These are phyloP conservation scores for Drosophila arizonae DNA, from an alignment of 1,140 invertebrate genomes.

Conservation along the genomic window DNA sequence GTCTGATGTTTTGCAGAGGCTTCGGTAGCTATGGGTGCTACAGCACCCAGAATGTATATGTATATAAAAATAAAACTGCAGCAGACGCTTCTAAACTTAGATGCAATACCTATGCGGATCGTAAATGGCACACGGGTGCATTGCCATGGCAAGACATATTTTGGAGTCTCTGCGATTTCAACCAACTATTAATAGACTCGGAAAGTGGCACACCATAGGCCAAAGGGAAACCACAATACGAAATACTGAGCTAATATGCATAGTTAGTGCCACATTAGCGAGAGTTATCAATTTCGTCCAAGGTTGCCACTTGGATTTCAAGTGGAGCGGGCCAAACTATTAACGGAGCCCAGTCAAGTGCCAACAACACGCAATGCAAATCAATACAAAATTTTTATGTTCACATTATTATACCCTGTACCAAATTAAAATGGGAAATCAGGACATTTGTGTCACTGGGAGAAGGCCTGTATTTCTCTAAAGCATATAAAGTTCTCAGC, in stretches of 20 bases:
- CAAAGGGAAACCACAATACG: slow-evolving; percentile 14
- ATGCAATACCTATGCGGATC: slow-evolving; percentile 13
- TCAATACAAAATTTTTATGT: slow-evolving; percentile 47
- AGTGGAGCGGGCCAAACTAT: slow-evolving; percentile 23
- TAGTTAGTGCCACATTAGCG: slow-evolving; percentile 37
- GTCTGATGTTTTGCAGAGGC: too few relatives aligned
- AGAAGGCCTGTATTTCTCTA: too few relatives aligned
- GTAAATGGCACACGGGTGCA: slow-evolving; percentile 74
- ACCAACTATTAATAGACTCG: slow-evolving; percentile 51
- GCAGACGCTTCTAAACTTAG: slow-evolving; percentile 56
- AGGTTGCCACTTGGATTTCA: slow-evolving; percentile 49
- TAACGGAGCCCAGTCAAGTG: slow-evolving; percentile 37
- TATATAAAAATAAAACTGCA: slow-evolving; percentile 36
- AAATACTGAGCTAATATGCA: slow-evolving; percentile 31
- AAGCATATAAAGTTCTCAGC: too few relatives aligned
- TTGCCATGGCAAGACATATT: slow-evolving; percentile 46
- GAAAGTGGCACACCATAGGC: slow-evolving; percentile 34
- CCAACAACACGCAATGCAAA: slow-evolving; percentile 66
- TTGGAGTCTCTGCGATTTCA: slow-evolving; percentile 42
- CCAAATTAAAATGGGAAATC: too few relatives aligned
- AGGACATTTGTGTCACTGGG: too few relatives aligned
- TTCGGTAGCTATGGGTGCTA: too few relatives aligned
- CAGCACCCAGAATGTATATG: background rate
- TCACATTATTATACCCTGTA: too few relatives aligned
- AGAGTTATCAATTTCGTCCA: slow-evolving; percentile 41